Conservation (phyloP, 1,140 invertebrate genomes). For the Phymastichus coffea region DNA sequence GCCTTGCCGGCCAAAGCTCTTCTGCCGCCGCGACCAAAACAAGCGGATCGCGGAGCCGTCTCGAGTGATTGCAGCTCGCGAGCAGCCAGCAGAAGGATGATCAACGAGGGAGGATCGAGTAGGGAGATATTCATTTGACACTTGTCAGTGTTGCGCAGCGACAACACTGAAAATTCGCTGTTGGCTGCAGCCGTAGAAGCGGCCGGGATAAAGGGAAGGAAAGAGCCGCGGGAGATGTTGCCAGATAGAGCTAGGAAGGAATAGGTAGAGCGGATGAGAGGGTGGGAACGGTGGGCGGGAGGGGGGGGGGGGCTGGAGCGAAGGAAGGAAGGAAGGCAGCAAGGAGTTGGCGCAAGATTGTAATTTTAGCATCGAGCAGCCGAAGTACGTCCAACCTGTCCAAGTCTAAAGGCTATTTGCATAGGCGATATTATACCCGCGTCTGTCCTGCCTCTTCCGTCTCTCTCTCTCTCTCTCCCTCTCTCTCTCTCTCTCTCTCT, state of each 20-base stretch:
- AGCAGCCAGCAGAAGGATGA: too few relatives aligned
- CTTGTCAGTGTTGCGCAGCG: conserved; percentile 1
- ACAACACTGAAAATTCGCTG: conserved; percentile 13
- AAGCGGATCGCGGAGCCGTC: too few relatives aligned
- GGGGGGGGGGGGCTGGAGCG: neutral
- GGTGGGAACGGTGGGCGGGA: neutral
- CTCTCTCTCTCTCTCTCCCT: conserved; percentile 33
- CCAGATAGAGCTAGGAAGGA: conserved; percentile 24
- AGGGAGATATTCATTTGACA: conserved; percentile 11
- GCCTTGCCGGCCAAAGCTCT: too few relatives aligned
- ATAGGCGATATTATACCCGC: conserved; percentile 57
- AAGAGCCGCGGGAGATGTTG: conserved; percentile 1
- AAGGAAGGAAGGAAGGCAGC: neutral
- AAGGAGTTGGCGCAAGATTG: conserved; percentile 25
- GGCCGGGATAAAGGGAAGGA: neutral
- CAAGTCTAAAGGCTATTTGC: conserved; percentile 58
- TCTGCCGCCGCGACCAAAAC: too few relatives aligned
- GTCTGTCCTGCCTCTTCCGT: conserved; percentile 25
- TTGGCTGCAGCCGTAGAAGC: too few relatives aligned
- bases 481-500: conserved; percentile 27
- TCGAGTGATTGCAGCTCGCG: too few relatives aligned
- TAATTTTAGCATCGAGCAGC: conserved; percentile 31
- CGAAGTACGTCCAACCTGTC: conserved; percentile 54
- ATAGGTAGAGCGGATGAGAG: conserved; percentile 3
- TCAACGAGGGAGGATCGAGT: too few relatives aligned